Percentiles rank a stretch among this genome's conserved stretches.
Conservation (phyloP, 2,113 vertebrate genomes). For the Microtus montanus region DNA sequence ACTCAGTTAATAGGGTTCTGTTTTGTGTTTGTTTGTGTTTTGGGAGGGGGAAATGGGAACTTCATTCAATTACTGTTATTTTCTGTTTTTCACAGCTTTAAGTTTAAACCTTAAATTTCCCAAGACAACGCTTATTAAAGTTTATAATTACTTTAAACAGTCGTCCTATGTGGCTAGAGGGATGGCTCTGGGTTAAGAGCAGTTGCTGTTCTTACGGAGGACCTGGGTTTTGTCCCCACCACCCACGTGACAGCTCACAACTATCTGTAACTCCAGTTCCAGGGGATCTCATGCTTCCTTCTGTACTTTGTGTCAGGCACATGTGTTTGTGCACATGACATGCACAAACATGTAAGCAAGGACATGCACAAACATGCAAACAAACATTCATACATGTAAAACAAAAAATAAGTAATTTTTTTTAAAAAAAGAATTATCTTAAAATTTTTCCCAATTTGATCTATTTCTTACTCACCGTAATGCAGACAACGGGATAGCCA, state of each 20-base stretch:
- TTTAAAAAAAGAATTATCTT: not conserved
- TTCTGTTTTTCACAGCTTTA: not conserved
- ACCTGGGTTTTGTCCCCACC: not conserved
- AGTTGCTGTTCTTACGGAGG: not conserved
- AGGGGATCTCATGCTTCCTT: not conserved
- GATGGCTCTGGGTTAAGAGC: not conserved
- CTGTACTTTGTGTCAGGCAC: too few species aligned
- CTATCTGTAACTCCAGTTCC: not conserved
- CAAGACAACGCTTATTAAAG: not conserved
- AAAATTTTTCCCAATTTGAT: not conserved
- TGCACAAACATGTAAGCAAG: not conserved
- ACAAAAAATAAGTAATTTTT: not conserved
- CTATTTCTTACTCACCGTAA: conserved; percentile 90
- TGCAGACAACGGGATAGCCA: conserved; percentile 94
- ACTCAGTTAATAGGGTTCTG: not conserved
- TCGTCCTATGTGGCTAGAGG: not conserved
- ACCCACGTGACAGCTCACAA: not conserved
- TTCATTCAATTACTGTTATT: not conserved
- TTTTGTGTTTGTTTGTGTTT: not conserved
- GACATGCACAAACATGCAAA: too few species aligned
- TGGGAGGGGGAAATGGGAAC: not conserved
- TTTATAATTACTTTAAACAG: not conserved
- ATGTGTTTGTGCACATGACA: not conserved
- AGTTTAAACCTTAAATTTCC: not conserved
- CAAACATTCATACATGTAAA: not conserved